Percentiles rank a stretch among this genome's conserved stretches.
These are phyloP conservation scores for Pteromalus puparum DNA, from an alignment of 1,140 invertebrate genomes.

Conservation along the genomic window DNA sequence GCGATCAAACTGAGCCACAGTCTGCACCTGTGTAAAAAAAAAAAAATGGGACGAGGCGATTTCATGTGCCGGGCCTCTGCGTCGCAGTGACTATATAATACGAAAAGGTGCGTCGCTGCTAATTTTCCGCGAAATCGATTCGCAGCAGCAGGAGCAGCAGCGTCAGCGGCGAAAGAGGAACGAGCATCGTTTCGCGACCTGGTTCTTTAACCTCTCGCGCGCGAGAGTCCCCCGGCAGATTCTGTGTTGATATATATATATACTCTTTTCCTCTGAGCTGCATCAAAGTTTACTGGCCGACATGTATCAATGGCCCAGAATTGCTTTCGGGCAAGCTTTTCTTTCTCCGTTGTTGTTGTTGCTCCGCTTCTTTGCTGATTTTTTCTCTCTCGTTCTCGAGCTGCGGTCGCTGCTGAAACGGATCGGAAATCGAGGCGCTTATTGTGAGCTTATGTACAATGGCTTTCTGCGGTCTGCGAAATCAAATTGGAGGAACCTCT, in stretches of 20 bases:
- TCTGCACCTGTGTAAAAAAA: not conserved
- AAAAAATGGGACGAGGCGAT: not conserved
- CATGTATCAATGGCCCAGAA: slow-evolving; percentile 13
- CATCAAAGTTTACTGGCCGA: not conserved
- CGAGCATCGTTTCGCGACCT: slow-evolving; percentile 20
- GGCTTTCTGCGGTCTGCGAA: not conserved
- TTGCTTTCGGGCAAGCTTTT: not conserved
- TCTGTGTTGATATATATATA: not conserved
- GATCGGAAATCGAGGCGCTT: not conserved
- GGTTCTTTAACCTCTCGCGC: slow-evolving; percentile 43
- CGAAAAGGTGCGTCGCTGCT: not conserved
- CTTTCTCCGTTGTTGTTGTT: not conserved
- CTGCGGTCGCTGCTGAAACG: not conserved
- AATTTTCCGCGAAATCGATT: slow-evolving; percentile 46
- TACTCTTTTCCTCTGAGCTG: slow-evolving; percentile 11
- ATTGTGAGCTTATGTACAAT: not conserved
- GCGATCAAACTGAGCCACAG: no score
- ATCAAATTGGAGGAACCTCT: not conserved
- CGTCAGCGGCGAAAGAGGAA: not conserved
- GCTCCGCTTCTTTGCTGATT: not conserved
- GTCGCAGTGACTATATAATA: not conserved
- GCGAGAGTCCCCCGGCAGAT: slow-evolving; percentile 4
- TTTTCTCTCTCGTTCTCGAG: not conserved
- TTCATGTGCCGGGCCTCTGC: not conserved
- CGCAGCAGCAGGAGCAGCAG: not conserved